Evolutionary conservation across 2,797 vertebrate genomes (phyloP), one percentile per base, ranked within the genome.

Genomic region (Parotocinclus haroldoi): DNA sequence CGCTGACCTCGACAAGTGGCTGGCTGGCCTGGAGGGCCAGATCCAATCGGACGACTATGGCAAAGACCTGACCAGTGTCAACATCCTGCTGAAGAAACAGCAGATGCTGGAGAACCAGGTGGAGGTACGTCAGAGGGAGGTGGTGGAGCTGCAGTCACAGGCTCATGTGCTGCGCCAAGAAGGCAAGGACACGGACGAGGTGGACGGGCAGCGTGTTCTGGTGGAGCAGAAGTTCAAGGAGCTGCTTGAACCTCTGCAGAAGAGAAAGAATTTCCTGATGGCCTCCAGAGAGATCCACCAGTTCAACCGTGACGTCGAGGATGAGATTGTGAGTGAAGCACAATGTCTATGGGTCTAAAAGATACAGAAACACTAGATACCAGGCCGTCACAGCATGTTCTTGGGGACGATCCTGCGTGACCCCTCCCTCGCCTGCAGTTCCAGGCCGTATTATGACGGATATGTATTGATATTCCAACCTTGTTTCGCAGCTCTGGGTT

Each of bases 31-130:
- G 80, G 95, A 98, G 49, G 92, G 89, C 1, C 96, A 99, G 82
- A 93, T 99, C 77, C 93, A 93, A 59, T 98, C 96, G 0, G 96
- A 99, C 0, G 96, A 99, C 83, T 98, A 96, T 0, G 96, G 96
- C 72, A 99, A 99, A 79, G 96, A 99, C 75, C 93, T 99, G 59
- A 99, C 96, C 79, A 98, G 96, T 0, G 96, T 98, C 82, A 98
- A 93, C 87, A 99, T 98, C 83, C 89, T 99, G 72, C 89, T 99
- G 59, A 99, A 99, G 86, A 99, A 99, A 58, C 96, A 99, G 76
- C 96, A 99, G 95, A 94, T 95, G 89, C 81, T 95, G 68, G 93
- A 95, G 80, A 93, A 92, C 55, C 93, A 95, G 84, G 93, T 94
- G 89, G 92, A 93, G 70, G 93, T 95, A 10, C 90, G 93, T 48